Base-by-base conservation (phyloP, 2,797 vertebrate genomes). In the Erethizon dorsatum region DNA sequence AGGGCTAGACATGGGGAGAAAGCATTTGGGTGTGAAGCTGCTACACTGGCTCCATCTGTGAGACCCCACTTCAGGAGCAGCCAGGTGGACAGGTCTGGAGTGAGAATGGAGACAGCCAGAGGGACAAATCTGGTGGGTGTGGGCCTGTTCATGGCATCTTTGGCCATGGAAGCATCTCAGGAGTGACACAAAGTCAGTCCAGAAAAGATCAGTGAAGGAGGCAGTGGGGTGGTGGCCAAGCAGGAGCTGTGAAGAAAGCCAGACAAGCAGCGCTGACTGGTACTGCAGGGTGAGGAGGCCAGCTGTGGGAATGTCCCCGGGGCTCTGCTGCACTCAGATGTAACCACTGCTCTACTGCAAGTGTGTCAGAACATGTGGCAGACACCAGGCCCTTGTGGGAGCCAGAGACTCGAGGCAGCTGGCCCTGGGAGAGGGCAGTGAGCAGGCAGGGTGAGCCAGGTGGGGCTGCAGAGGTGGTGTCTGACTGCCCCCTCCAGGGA, bases 261-360 rank as follows among this genome's bases (percentile, higher is more conserved):
- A 57, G 41, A n/a, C 31, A 83, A 15, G 71, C 9, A 41, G 41
- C 26, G 71, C 41, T 47, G 13, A 75, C 41, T 28, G 41, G 73
- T 50, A 54, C 31, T 79, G 31, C 15, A 5, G 31, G 6, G 77
- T n/a, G 15, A 79, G 8, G 17, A 18, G 8, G 75, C 37, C 31
- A 28, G 84, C 22, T 2, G 14, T 37, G 20, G 50, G 18, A n/a
- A 14, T 0, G 8, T 31, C 17, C 2, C 18, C 0, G 0, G 0
- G 52, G 24, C 13, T 45, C 69, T 45, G 71, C 24, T 26, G 10
- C 22, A 45, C 71, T 75, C 24, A 75, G 71, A 45, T 13, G 41
- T 75, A 75, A 75, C 4, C 71, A 47, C 71, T 47, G 20, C 20
- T 41, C 67, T 75, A 54, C 11, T 6, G 4, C 0, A 0, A 80